These are phyloP conservation scores for Acridotheres tristis DNA, from an alignment of 2,797 vertebrate species.

Conservation along the genomic window DNA sequence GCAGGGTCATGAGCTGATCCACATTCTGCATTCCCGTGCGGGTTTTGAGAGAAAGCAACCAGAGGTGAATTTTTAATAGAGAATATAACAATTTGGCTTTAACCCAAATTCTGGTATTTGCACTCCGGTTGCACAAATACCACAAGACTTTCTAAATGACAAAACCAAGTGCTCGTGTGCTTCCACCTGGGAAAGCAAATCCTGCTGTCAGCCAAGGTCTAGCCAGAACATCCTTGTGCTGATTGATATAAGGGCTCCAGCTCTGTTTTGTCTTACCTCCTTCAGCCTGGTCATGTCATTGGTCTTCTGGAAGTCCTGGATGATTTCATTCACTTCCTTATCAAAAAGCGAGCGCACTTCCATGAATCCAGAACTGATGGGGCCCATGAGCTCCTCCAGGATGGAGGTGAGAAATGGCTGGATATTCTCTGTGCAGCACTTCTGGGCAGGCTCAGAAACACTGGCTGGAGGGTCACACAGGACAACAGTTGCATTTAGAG, in stretches of 20 bases:
- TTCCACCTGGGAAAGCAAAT: not conserved
- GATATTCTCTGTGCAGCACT: constrained; percentile 80
- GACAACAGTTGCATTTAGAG: not conserved
- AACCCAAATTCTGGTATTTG: not conserved
- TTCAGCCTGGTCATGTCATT: constrained; percentile 71
- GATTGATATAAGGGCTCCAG: not conserved
- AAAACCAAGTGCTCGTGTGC: not conserved
- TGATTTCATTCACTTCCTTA: constrained; percentile 81
- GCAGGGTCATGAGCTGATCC: constrained; percentile 72
- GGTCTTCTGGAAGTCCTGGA: constrained; percentile 75
- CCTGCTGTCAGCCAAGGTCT: not conserved
- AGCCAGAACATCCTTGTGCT: not conserved
- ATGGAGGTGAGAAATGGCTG: constrained; percentile 85
- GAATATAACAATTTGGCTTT: not conserved
- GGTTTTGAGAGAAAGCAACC: not conserved
- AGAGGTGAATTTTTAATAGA: not conserved
- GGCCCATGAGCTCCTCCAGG: constrained; percentile 92
- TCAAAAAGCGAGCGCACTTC: constrained; percentile 84
- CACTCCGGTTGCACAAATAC: not conserved
- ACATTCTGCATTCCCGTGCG: constrained; percentile 73
- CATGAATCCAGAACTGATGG: constrained; percentile 86
- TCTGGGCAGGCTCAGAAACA: constrained; percentile 79
- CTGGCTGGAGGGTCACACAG: constrained; percentile 69
- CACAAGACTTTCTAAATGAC: not conserved
- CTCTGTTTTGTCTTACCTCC: constrained; percentile 73